Conservation (phyloP, 2,888 invertebrate species). For the Yponomeuta cagnagella region DNA sequence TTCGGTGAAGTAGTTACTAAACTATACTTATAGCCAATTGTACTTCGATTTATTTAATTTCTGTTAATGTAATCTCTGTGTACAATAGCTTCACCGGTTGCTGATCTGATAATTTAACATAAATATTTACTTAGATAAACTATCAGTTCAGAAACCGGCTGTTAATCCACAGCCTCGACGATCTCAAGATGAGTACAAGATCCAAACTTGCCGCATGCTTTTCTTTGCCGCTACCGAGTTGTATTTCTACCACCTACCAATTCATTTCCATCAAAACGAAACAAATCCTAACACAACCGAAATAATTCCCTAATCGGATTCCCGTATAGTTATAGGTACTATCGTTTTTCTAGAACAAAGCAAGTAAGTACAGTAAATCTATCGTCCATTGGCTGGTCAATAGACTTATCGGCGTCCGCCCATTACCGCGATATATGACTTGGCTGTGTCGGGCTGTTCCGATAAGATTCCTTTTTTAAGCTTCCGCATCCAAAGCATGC, state of each 20-base stretch:
- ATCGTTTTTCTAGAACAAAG: not conserved
- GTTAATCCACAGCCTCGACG: too few species aligned
- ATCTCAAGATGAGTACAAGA: too few species aligned
- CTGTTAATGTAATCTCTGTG: too few species aligned
- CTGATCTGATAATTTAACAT: too few species aligned
- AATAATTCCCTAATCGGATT: not conserved
- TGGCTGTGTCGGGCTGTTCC: not conserved
- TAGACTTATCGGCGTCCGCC: slow-evolving; percentile 8
- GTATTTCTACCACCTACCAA: not conserved
- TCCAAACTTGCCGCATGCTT: too few species aligned
- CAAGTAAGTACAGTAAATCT: not conserved
- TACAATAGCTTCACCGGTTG: too few species aligned
- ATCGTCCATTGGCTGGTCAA: not conserved
- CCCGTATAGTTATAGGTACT: not conserved
- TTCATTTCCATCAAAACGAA: not conserved
- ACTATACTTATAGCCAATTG: too few species aligned
- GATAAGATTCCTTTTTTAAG: not conserved
- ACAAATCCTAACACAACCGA: not conserved
- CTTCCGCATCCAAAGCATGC: not conserved
- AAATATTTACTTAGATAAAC: too few species aligned
- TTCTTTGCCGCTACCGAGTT: too few species aligned
- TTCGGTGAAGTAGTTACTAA: too few species aligned
- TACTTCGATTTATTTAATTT: too few species aligned
- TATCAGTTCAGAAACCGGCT: too few species aligned
- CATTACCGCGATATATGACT: slow-evolving; percentile 8